Conservation (phyloP, 2,888 invertebrate genomes). For the Zeuzera pyrina region DNA sequence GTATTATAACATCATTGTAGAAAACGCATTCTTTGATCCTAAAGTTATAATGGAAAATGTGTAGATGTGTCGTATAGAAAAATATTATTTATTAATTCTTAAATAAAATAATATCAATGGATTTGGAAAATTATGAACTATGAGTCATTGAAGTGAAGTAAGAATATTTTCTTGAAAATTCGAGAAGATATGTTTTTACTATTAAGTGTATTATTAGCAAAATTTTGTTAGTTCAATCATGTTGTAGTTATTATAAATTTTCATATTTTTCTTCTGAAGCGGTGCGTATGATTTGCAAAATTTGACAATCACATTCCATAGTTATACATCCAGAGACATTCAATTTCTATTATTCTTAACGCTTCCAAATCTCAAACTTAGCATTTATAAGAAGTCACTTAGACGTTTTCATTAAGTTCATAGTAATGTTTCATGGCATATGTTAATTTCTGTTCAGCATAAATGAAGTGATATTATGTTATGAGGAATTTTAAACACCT, state of each 20-base stretch:
- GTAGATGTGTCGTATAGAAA: no score
- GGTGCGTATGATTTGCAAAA: slow-evolving; percentile 40
- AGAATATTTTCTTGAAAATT: not conserved
- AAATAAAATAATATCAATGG: no score
- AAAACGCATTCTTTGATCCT: no score
- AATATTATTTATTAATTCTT: no score
- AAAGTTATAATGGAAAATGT: no score
- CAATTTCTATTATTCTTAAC: slow-evolving; percentile 14
- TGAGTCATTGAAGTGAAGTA: not conserved
- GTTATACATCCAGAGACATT: slow-evolving; percentile 37
- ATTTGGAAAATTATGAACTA: not conserved
- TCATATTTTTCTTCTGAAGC: slow-evolving; percentile 31
- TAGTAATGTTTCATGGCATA: no score
- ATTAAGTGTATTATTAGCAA: not conserved
- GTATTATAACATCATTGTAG: no score
- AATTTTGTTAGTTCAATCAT: slow-evolving; percentile 1
- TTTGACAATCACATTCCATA: slow-evolving; percentile 61
- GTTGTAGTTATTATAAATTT: slow-evolving; percentile 2
- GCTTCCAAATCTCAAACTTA: slow-evolving; percentile 21
- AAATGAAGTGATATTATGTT: no score
- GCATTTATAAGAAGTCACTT: slow-evolving; percentile 37
- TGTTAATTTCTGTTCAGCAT: no score
- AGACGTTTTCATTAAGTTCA: no score
- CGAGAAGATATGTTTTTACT: not conserved
- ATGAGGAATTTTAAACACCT: no score